Base-by-base conservation (phyloP, 2,888 invertebrate genomes). In the Nudaria mundana region DNA sequence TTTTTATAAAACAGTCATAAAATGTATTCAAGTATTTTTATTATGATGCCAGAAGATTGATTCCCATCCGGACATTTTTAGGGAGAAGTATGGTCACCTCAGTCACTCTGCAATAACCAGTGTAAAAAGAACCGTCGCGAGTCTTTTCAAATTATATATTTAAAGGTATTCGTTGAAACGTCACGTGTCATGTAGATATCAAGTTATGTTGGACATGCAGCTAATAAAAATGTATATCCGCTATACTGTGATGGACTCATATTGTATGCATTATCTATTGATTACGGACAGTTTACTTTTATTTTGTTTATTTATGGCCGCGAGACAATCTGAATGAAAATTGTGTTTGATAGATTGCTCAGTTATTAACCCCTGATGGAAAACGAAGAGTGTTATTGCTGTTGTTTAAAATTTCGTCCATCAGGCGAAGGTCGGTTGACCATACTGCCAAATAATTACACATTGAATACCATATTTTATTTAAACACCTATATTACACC, bases 211-310 rank as follows among this genome's bases (percentile, higher is more conserved):
- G 55, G 68, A 34, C 10, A 26, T 44, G 25, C 32, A 22, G 29
- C 52, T 56, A 52, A 56, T 65, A 65, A 67, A 68, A 63, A 53
- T 48, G 43, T 55, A 49, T 58, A 56, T 48, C 44, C 50, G 56
- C 53, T 44, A 47, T 32, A 49, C 48, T 58, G 52, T 61, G 44
- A 62, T 32, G 28, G 46, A 23, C 39, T 55, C 56, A 56, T 58
- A 61, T 65, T 63, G 60, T 58, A 63, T 59, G 56, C 61, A 65
- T 62, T 62, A 68, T 59, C 54, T 54, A 61, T 68, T 64, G 63
- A 61, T 59, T 61, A 58, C 53, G 44, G 56, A 48, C 61, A 55
- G 64, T 68, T 62, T 63, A 60, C 52, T 64, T 64, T 66, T 63
- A 64, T 64, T 56, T 48, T 46, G 45, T 42, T 54, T 47, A 35